Base-by-base conservation (phyloP, 1,140 invertebrate genomes). In the Leptinotarsa texana region DNA sequence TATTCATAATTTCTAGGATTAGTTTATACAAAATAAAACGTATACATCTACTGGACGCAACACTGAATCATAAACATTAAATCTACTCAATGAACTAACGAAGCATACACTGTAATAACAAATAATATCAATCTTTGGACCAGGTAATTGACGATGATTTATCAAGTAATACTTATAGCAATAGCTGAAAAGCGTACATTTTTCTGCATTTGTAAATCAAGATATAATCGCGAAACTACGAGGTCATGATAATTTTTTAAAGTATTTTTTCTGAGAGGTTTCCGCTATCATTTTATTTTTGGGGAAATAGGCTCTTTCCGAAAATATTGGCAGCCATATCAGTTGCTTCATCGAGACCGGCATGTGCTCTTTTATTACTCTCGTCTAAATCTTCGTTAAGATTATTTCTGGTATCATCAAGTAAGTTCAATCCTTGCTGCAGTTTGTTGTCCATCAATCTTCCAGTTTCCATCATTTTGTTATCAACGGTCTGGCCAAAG, bases 321-420 rank as follows among this genome's bases (percentile, higher is more conserved):
- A 83, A 80, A 47, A 83, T 63, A 70, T 79, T 76, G 3, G 74
- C 42, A 17, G 79, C 69, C 21, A 75, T 62, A 71, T 77, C 72
- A n/a, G 69, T 74, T 1, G 72, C 51, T 48, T 82, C 80, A 22
- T 77, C 75, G 11, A 80, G 72, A 47, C 78, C 81, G 69, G 76
- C 75, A 73, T 82, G 79, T 0, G 78, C 75, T 65, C 70, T 76
- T 70, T 79, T 79, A 61, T 79, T 81, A 15, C 74, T 63, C 67
- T 82, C 82, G 4, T 82, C 78, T 6, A 80, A 21, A 65, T 69
- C 77, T 21, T 78, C 63, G 24, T 49, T 74, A 13, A 76, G 8
- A 27, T 74, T 65, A 17, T 74, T 67, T 47, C 72, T 63, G 49
- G 72, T 79, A 22, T 73, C 65, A 65, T 78, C 76, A 57, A 79